These are phyloP conservation scores for Aspiorhynchus laticeps DNA, from an alignment of 2,113 vertebrate species.

Conservation along the genomic window DNA sequence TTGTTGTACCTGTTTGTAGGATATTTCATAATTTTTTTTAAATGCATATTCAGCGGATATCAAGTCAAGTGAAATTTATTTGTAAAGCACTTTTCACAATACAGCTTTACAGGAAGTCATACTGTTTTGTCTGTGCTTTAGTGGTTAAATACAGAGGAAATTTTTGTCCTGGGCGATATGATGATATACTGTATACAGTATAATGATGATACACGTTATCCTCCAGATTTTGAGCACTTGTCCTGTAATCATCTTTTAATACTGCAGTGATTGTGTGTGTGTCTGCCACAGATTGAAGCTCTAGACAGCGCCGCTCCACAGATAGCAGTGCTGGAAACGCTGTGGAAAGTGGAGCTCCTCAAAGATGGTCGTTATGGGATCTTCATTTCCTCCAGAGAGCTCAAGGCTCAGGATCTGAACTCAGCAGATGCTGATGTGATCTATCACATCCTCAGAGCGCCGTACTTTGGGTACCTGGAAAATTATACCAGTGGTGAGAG, in stretches of 20 bases:
- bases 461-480: constrained; percentile 86
- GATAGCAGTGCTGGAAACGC: constrained; percentile 73
- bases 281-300: constrained; percentile 80
- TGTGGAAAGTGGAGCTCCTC: constrained; percentile 83
- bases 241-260: neutral
- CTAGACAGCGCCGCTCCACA: constrained; percentile 79
- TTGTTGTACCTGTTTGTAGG: neutral
- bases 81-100: neutral
- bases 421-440: constrained; percentile 81
- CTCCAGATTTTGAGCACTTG: neutral
- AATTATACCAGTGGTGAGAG: constrained; percentile 83
- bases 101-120: neutral
- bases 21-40: no score
- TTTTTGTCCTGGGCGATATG: neutral
- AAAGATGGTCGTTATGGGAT: constrained; percentile 85
- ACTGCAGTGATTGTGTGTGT: neutral
- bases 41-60: no score
- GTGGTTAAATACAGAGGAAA: no score
- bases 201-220: neutral
- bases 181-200: neutral
- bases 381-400: constrained; percentile 83
- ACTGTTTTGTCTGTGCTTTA: neutral
- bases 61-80: no score
- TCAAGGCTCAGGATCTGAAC: constrained; percentile 79
- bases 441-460: constrained; percentile 83